Percentiles rank a stretch among this genome's conserved stretches.
phyloP scores from a whole-genome alignment of 1,140 invertebrate species.

The Protaetia brevitarsis region DNA sequence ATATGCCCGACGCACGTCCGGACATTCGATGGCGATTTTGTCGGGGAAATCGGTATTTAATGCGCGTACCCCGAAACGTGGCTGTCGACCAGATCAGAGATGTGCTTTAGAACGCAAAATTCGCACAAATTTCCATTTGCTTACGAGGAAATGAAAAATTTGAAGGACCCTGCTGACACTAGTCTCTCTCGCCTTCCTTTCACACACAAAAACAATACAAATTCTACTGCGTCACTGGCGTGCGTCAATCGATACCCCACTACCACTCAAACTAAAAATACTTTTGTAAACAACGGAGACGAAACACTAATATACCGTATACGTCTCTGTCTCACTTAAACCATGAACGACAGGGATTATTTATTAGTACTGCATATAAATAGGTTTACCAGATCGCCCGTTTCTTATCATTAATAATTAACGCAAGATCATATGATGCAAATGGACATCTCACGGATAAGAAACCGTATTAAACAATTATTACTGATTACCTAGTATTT shows the following conservation, averaged over 20 bases:
- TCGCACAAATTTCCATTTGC: constrained; percentile 22
- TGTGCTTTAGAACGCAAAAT: constrained; percentile 24
- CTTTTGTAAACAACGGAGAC: not conserved
- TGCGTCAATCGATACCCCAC: constrained; percentile 36
- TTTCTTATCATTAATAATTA: not conserved
- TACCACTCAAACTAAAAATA: not conserved
- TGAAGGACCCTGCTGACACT: constrained; percentile 6
- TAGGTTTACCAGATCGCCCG: not conserved
- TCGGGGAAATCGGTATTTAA: not conserved
- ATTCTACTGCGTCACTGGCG: constrained; percentile 25
- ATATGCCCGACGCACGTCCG: not conserved
- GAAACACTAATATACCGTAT: too few relatives aligned
- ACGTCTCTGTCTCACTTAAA: not conserved
- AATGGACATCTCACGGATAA: too few relatives aligned
- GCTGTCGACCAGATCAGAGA: not conserved
- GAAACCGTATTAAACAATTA: too few relatives aligned
- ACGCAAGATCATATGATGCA: too few relatives aligned
- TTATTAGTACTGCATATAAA: constrained; percentile 14
- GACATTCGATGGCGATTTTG: not conserved
- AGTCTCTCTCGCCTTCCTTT: constrained; percentile 12
- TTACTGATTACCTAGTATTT: too few relatives aligned
- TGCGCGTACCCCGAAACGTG: not conserved
- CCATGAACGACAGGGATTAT: constrained; percentile 18
- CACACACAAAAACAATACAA: constrained; percentile 27
- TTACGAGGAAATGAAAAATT: constrained; percentile 16